phyloP scores from a whole-genome alignment of 2,888 invertebrate genomes.

The Erynnis tages region DNA sequence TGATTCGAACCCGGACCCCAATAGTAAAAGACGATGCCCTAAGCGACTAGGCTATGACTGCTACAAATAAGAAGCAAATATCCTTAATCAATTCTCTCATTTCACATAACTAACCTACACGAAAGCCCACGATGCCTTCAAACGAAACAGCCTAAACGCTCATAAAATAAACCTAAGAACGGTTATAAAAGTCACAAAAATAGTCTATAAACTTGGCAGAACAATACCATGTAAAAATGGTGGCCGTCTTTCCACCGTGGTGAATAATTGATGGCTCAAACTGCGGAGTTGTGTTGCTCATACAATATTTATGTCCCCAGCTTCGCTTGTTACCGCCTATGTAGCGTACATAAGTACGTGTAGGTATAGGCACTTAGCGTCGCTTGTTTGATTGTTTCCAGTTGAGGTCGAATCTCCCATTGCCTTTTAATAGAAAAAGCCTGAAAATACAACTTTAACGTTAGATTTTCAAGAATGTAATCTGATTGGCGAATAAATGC shows the following conservation, averaged over 20 bases:
- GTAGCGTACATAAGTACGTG: slow-evolving; percentile 35
- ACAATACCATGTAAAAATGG: slow-evolving; percentile 75
- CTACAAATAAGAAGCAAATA: no score
- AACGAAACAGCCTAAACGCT: slow-evolving; percentile 33
- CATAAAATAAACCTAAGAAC: slow-evolving; percentile 63
- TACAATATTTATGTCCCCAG: slow-evolving; percentile 74
- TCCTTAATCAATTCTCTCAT: no score
- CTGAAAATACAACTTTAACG: no score
- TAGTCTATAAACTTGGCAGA: slow-evolving; percentile 67
- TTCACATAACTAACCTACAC: no score
- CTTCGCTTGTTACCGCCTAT: slow-evolving; percentile 73
- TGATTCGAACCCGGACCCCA: no score
- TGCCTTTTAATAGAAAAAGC: no score
- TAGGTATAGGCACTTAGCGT: slow-evolving; percentile 28
- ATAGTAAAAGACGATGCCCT: no score
- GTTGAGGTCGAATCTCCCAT: no score
- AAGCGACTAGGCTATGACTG: no score
- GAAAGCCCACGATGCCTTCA: background rate
- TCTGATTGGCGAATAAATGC: no score
- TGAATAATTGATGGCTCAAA: slow-evolving; percentile 79
- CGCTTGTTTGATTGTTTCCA: slow-evolving; percentile 12
- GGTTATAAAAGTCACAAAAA: slow-evolving; percentile 67
- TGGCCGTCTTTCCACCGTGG: slow-evolving; percentile 64
- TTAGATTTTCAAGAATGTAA: no score
- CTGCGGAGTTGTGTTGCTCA: slow-evolving; percentile 81